phyloP scores from a whole-genome alignment of 2,797 vertebrate genomes.

The Nyctibius grandis region DNA sequence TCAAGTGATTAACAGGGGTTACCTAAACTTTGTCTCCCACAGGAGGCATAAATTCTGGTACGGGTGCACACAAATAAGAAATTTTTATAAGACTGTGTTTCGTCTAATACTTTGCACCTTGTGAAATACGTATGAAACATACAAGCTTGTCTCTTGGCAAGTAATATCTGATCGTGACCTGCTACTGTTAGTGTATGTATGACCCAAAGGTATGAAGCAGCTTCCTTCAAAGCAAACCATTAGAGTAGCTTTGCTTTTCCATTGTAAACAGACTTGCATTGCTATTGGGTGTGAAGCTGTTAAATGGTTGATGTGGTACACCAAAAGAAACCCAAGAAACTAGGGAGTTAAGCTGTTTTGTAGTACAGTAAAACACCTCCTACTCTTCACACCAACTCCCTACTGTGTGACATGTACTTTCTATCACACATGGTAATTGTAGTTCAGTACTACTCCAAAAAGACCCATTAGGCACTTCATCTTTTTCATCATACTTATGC shows the following conservation, averaged over 20 bases:
- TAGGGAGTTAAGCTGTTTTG: not conserved
- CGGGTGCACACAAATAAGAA: not conserved
- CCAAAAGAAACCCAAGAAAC: not conserved
- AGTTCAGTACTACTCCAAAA: not conserved
- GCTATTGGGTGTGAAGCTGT: not conserved
- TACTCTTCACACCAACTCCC: not conserved
- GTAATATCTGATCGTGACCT: not conserved
- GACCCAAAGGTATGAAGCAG: not conserved
- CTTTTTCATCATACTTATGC: not conserved
- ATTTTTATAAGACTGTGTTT: not conserved
- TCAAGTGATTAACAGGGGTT: not conserved
- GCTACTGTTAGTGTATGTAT: not conserved
- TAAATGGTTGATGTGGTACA: not conserved
- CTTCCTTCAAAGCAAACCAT: not conserved
- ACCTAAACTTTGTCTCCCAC: not conserved
- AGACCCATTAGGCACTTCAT: not conserved
- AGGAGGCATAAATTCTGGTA: not conserved
- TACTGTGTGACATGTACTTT: not conserved
- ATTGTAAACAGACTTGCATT: not conserved
- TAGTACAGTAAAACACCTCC: not conserved
- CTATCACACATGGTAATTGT: not conserved
- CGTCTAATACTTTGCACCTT: not conserved
- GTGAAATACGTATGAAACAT: not conserved
- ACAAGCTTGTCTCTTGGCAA: not conserved
- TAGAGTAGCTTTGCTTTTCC: not conserved